These are phyloP conservation scores for Apodemia hepburni DNA, from an alignment of 2,888 invertebrate species.

Conservation along the genomic window DNA sequence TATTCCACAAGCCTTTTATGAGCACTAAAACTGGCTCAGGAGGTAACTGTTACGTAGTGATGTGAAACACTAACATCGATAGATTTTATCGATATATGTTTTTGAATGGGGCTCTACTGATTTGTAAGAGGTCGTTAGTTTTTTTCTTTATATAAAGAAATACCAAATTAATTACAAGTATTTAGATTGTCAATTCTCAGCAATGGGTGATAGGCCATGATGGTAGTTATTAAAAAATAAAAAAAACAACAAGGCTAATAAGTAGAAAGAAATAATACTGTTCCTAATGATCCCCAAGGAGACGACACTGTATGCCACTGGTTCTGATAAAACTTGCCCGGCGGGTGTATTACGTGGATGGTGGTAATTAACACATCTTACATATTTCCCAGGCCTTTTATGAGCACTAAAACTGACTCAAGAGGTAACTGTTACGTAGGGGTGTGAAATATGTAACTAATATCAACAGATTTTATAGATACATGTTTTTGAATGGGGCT, in stretches of 20 bases:
- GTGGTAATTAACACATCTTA: too few relatives aligned
- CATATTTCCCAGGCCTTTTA: conserved; percentile 11
- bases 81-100: not conserved
- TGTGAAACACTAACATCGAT: conserved; percentile 31
- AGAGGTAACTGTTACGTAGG: conserved; percentile 42
- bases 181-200: too few relatives aligned
- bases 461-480: conserved; percentile 26
- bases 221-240: too few relatives aligned
- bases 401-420: conserved; percentile 34
- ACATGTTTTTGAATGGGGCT: not conserved
- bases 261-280: too few relatives aligned
- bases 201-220: too few relatives aligned
- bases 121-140: too few relatives aligned
- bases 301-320: not conserved
- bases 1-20: conserved; percentile 11
- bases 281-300: conserved; percentile 1
- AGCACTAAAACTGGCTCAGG: conserved; percentile 35
- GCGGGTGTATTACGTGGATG: conserved; percentile 3
- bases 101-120: not conserved
- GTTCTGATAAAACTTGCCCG: conserved; percentile 9
- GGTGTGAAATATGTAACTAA: conserved; percentile 31
- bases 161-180: too few relatives aligned
- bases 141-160: too few relatives aligned
- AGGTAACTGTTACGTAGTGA: conserved; percentile 43
- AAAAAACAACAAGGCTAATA: too few relatives aligned